Percentiles rank a stretch among this genome's conserved stretches.
phyloP scores from a whole-genome alignment of 1,140 invertebrate species.

The Mercenaria mercenaria region DNA sequence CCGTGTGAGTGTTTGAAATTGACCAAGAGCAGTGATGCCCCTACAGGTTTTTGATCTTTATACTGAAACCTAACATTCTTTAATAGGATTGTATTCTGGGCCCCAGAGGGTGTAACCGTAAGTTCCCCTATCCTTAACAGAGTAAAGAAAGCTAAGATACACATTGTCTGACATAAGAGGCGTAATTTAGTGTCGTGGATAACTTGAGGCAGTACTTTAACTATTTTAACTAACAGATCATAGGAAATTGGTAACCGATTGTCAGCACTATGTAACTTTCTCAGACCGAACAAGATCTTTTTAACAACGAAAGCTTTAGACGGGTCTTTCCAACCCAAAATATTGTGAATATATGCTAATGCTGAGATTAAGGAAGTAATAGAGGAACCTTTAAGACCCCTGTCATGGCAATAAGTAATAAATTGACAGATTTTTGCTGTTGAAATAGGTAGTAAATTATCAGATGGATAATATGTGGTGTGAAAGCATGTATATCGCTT shows the following conservation, averaged over 20 bases:
- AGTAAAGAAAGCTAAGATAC: not conserved
- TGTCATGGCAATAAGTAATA: not conserved
- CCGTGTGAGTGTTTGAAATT: not conserved
- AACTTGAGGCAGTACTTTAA: not conserved
- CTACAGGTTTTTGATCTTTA: not conserved
- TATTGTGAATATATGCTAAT: slow-evolving; percentile 26
- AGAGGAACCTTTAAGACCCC: not conserved
- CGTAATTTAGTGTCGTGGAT: not conserved
- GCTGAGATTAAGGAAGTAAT: slow-evolving; percentile 2
- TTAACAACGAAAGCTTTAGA: not conserved
- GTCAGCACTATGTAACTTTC: not conserved
- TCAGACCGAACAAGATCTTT: not conserved
- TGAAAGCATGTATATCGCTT: not conserved
- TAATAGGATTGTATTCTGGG: not conserved
- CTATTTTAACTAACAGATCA: not conserved
- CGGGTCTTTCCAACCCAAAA: not conserved
- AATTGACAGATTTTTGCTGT: no score
- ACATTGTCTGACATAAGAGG: not conserved
- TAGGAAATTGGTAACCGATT: slow-evolving; percentile 15
- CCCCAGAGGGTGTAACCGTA: not conserved
- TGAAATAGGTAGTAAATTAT: not conserved
- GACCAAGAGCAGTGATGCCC: not conserved
- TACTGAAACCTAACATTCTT: not conserved
- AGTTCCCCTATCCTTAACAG: slow-evolving; percentile 13
- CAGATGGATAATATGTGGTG: not conserved